Percentiles rank a stretch among this genome's conserved stretches.
These are phyloP conservation scores for Lagopus leucura DNA, from an alignment of 2,113 vertebrate genomes.

Conservation along the genomic window DNA sequence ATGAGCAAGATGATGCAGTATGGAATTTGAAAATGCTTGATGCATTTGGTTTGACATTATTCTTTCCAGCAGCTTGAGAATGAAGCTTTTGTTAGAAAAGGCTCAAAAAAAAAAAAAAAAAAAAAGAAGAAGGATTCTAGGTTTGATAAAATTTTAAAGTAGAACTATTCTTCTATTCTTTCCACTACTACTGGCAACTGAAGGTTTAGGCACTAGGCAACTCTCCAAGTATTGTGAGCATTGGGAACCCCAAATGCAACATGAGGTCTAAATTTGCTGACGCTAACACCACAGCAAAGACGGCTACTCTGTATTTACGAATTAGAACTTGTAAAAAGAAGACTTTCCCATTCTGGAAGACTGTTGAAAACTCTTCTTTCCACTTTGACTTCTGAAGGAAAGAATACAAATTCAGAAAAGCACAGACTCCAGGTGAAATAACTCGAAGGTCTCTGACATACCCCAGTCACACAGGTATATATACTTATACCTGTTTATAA, in stretches of 20 bases:
- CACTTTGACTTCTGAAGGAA: background rate
- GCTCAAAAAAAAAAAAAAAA: background rate
- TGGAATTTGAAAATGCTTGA: conserved; percentile 9
- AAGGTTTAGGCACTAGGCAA: background rate
- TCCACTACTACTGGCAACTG: background rate
- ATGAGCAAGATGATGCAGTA: conserved; percentile 14
- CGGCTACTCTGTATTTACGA: background rate
- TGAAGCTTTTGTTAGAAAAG: background rate
- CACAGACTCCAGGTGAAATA: background rate
- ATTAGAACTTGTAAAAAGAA: background rate
- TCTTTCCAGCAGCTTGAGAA: background rate
- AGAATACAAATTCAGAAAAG: background rate
- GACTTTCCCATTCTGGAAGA: too few species aligned
- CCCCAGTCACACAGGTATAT: too few species aligned
- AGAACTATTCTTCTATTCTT: background rate
- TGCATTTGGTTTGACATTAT: background rate
- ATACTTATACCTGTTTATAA: background rate
- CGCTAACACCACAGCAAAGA: background rate
- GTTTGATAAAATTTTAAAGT: background rate
- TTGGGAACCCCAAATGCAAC: background rate
- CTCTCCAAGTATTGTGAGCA: background rate
- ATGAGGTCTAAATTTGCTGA: background rate
- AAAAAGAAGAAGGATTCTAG: background rate
- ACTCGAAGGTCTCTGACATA: fast-evolving
- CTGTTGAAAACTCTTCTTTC: background rate